These are phyloP conservation scores for Hirtodrosophila confusa DNA, from an alignment of 2,888 invertebrate genomes.

Conservation along the genomic window DNA sequence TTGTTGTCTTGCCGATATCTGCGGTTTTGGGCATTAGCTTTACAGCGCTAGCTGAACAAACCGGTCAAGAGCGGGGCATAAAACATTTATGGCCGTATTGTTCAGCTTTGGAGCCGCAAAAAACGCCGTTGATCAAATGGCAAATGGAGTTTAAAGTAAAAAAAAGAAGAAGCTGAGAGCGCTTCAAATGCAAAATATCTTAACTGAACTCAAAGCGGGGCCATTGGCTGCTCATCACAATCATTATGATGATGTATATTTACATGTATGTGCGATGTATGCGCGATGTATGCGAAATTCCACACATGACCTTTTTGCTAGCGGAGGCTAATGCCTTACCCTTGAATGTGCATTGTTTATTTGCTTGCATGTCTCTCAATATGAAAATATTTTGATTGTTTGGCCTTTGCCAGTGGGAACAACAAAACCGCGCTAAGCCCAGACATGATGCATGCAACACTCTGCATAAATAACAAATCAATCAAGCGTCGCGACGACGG, in stretches of 20 bases:
- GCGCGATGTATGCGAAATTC: conserved; percentile 35
- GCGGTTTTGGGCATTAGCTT: conserved; percentile 21
- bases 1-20: conserved; percentile 25
- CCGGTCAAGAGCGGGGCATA: conserved; percentile 72
- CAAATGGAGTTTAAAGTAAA: no score
- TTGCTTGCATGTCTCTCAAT: conserved; percentile 56
- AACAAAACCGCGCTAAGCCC: conserved; percentile 10
- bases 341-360: conserved; percentile 70
- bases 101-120: conserved; percentile 45
- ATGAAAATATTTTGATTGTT: conserved; percentile 68
- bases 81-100: conserved; percentile 53
- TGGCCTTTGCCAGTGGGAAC: conserved; percentile 56
- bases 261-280: conserved; percentile 32
- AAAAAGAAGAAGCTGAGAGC: background rate
- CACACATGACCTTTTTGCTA: conserved; percentile 59
- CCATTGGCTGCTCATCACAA: conserved; percentile 44
- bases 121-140: conserved; percentile 54
- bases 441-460: conserved; percentile 51
- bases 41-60: conserved; percentile 65
- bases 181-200: conserved; percentile 37
- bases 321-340: conserved; percentile 56
- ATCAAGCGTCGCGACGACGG: conserved; percentile 39
- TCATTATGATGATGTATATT: conserved; percentile 13
- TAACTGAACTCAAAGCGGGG: conserved; percentile 35
- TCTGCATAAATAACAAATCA: conserved; percentile 54